Conservation (phyloP, 2,888 invertebrate genomes). For the Drosophila cognata region DNA sequence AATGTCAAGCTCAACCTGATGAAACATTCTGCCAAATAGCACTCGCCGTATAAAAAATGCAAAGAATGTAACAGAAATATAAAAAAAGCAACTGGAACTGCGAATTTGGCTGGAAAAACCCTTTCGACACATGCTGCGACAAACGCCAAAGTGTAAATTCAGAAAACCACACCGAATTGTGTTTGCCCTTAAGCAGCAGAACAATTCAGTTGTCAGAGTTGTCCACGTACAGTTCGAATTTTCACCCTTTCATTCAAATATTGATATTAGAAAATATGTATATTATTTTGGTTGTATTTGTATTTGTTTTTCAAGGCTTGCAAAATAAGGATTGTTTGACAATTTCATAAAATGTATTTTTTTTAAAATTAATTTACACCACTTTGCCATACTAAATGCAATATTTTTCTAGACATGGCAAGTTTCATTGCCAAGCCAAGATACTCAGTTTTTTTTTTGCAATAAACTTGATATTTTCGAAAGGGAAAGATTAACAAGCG, state of each 20-base stretch:
- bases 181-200: slow-evolving; percentile 14
- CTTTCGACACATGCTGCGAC: slow-evolving; percentile 57
- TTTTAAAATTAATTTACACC: background rate
- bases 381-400: background rate
- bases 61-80: slow-evolving; percentile 44
- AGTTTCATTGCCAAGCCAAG: background rate
- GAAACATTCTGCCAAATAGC: slow-evolving; percentile 45
- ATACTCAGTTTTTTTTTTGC: background rate
- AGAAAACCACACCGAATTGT: slow-evolving; percentile 11
- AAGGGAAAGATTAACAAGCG: slow-evolving; percentile 19
- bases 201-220: background rate
- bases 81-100: slow-evolving; percentile 36
- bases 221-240: background rate
- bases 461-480: slow-evolving; percentile 3
- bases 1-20: slow-evolving; percentile 34
- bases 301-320: background rate
- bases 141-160: slow-evolving; percentile 16
- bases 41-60: slow-evolving; percentile 52
- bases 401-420: background rate
- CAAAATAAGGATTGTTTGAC: background rate
- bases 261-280: background rate
- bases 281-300: background rate
- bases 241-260: background rate
- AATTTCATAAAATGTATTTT: background rate
- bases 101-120: slow-evolving; percentile 32